A percentile compares a stretch with the other conserved stretches of the same genome.
phyloP scores from a whole-genome alignment of 2,113 vertebrate genomes.

The Eulacestoma nigropectus region DNA sequence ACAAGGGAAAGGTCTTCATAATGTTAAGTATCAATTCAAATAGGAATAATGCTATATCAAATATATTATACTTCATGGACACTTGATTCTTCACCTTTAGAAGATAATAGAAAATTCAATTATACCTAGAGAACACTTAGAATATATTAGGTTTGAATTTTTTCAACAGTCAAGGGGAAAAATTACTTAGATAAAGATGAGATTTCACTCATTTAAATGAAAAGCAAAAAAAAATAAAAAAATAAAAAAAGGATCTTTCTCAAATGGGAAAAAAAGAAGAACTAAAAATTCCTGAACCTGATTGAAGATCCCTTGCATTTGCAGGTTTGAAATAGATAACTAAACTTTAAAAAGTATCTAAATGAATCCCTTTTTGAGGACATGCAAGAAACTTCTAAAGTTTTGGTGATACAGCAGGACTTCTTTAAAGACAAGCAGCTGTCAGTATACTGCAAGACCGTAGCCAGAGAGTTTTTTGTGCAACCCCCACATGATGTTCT shows the following conservation, averaged over 20 bases:
- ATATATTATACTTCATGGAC: neutral
- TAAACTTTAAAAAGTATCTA: neutral
- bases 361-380: neutral
- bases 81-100: conserved; percentile 11
- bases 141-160: neutral
- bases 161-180: neutral
- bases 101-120: neutral
- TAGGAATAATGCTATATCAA: conserved; percentile 7
- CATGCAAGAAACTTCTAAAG: neutral
- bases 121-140: neutral
- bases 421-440: neutral
- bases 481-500: neutral
- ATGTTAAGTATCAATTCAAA: neutral
- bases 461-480: neutral
- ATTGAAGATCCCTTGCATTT: neutral
- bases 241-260: accelerated
- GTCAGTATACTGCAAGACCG: accelerated
- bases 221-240: neutral
- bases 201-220: neutral
- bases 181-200: neutral
- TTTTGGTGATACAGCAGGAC: neutral
- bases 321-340: neutral
- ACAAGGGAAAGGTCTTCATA: neutral
- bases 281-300: neutral
- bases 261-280: neutral